Evolutionary conservation across 2,113 vertebrate species (phyloP).

Genomic region (Onychostruthus taczanowskii): DNA sequence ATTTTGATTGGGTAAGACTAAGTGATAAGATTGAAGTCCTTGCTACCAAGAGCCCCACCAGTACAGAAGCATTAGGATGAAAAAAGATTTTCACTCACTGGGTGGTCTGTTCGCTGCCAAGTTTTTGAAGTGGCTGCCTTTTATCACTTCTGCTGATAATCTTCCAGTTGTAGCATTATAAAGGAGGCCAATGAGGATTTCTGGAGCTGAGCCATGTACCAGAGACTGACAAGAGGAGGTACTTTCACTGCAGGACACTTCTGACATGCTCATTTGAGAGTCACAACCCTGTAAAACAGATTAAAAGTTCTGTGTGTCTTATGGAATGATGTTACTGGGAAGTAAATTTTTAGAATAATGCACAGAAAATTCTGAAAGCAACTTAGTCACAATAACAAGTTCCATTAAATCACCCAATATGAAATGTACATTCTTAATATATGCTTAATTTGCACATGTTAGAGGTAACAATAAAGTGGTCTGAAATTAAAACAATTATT

Average conservation of each 20-base stretch:
- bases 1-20: conserved; percentile 61
- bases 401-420: background rate
- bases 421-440: background rate
- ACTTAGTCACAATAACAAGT: background rate
- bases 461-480: background rate
- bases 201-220: conserved; percentile 87
- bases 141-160: conserved; percentile 97
- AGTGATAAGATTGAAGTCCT: conserved; percentile 63
- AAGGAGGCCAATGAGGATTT: conserved; percentile 93
- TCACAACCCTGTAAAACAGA: conserved; percentile 85
- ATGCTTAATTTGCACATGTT: background rate
- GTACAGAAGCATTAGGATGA: conserved; percentile 64
- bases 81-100: conserved; percentile 86
- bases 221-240: conserved; percentile 93
- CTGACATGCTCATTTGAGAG: conserved; percentile 92
- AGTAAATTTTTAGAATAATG: background rate
- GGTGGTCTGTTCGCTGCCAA: conserved; percentile 96
- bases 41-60: conserved; percentile 30
- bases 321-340: background rate
- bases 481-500: background rate
- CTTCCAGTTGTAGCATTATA: conserved; percentile 98
- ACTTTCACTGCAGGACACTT: conserved; percentile 91
- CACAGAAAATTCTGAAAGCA: background rate
- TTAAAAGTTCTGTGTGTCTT: background rate
- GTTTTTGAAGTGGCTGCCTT: conserved; percentile 99